Evolutionary conservation across 1,140 invertebrate genomes (phyloP), one percentile per base, ranked within the genome.

Genomic region (Leptinotarsa undecemlineata): DNA sequence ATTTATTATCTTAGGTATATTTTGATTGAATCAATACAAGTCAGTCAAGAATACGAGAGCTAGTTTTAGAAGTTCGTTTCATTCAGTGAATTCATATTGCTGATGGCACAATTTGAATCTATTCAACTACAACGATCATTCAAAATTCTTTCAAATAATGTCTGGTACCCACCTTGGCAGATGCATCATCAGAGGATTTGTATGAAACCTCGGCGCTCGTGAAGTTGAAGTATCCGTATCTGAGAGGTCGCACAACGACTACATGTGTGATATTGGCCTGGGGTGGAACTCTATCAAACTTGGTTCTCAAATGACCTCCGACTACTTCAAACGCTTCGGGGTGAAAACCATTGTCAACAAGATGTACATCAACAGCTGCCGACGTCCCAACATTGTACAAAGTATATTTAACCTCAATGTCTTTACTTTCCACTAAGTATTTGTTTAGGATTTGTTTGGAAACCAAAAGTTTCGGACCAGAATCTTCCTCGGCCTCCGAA

Each of bases 351-450:
- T 92, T 91, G 84, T 99, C 97, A 60, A 90, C 92, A 57, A 99
- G 88, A 81, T 93, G 90, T 15, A 99, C 94, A 86, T 96, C 92
- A 20, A 95, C 90, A 26, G 97, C 97, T 78, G 96, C 92, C 76
- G 93, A 93, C 73, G 89, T 92, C 47, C 95, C 95, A 76, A 95
- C 91, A 85, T 96, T 96, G 84, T 92, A 94, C 66, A 96, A 86
- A 20, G 93, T 94, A 81, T 96, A 96, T 88, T 98, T 96, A 60
- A 99, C 93, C 79, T 99, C 90, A 80, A 99, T 92, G 85, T 99
- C 98, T 92, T 96, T 96, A 83, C 94, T 93, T 89, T 99, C 97
- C n/a, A 99, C 97, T 69, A 99, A 87, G 85, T 98, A 99, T 87
- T 95, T 97, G 82, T 99, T 99, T n/a, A 99, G 88, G 81, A 99